Evolutionary conservation across 1,140 invertebrate species (phyloP), one percentile per base, ranked within the genome.

Genomic region (Halesus radiatus): DNA sequence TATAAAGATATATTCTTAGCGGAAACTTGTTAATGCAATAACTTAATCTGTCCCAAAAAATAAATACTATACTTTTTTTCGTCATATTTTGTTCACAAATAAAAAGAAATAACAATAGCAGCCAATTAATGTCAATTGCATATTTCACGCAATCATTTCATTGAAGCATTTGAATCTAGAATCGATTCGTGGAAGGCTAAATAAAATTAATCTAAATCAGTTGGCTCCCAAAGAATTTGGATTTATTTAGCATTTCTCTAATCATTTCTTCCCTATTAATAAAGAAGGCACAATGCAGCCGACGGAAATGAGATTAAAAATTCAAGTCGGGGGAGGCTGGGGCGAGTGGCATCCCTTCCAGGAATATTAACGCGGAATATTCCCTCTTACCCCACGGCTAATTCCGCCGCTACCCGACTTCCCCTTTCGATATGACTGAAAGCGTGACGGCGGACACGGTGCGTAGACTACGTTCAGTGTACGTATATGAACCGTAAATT

Each of bases 231-330:
- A 56, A 56, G 4, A 56, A 6, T 22, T 22, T 22, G n/a, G 54
- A 18, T 56, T 32, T 64, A 26, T 64, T 29, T 64, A 29, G 32
- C 62, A 26, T 64, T 70, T 18, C 37, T 70, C 18, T 52, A 45
- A 70, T 50, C n/a, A 50, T 50, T 70, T n/a, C 18, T 4, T 50
- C 20, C 32, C 18, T 1, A 23, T 70, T 50, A 50, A 70, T 66
- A 66, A 66, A 66, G 26, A 13, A 66, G 5, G 22, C 26, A 66
- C 62, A 70, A 70, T 70, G 32, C 15, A 16, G 23, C 18, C 23
- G 23, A 70, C 37, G 37, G 37, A 70, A 70, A 70, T 52, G 15
- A 20, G 37, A 70, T 70, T 70, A 70, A 70, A 70, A 70, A 50
- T 70, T 70, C 32, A 70, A 50, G 15, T 70, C n/a, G 8, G 32